Percentiles rank a stretch among this genome's conserved stretches.
Conservation (phyloP, 1,140 invertebrate genomes). For the Agraylea sexmaculata region DNA sequence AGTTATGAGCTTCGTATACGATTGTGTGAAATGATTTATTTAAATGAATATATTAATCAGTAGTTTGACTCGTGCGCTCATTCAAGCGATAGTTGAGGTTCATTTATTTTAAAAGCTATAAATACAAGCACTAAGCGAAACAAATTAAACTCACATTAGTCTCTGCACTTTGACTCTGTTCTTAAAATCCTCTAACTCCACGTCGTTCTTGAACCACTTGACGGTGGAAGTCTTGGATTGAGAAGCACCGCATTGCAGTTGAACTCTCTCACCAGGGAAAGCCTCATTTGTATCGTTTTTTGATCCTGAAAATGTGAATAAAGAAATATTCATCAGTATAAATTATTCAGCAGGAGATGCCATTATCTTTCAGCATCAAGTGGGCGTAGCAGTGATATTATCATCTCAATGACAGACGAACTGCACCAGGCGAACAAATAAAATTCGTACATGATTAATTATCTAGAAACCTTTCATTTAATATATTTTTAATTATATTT, state of each 20-base stretch:
- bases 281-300: conserved; percentile 11
- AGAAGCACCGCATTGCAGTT: conserved; percentile 12
- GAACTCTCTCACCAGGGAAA: conserved; percentile 7
- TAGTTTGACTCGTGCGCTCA: too few relatives aligned
- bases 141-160: conserved; percentile 10
- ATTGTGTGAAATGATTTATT: too few relatives aligned
- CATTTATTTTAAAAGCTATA: too few relatives aligned
- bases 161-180: conserved; percentile 16
- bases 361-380: neutral
- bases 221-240: conserved; percentile 8
- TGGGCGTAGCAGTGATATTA: neutral
- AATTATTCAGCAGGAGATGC: neutral
- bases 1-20: too few relatives aligned
- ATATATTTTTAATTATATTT: too few relatives aligned
- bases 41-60: too few relatives aligned
- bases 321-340: conserved; percentile 2
- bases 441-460: neutral
- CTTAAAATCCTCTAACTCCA: conserved; percentile 9
- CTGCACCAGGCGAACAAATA: neutral
- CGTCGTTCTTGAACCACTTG: conserved; percentile 17
- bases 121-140: too few relatives aligned
- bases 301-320: conserved; percentile 15
- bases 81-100: too few relatives aligned
- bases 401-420: neutral
- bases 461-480: neutral